Percentiles rank a stretch among this genome's conserved stretches.
phyloP scores from a whole-genome alignment of 1,140 invertebrate genomes.

The Saccostrea glomerata region DNA sequence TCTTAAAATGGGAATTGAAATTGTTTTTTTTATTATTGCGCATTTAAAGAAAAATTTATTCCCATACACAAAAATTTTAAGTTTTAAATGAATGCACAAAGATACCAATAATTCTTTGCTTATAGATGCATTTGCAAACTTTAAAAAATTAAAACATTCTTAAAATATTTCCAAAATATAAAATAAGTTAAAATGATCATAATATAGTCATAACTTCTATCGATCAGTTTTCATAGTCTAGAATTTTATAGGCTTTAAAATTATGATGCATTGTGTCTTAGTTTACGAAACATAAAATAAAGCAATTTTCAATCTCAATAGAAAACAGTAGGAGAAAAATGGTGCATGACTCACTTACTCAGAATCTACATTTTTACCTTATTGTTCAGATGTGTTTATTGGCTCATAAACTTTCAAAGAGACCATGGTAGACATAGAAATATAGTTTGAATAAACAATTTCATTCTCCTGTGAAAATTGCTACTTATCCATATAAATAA shows the following conservation, averaged over 20 bases:
- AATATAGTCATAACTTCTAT: background rate
- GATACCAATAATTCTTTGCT: no score
- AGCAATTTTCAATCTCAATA: background rate
- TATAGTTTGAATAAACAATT: conserved; percentile 25
- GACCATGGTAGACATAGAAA: background rate
- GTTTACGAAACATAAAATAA: background rate
- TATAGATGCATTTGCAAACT: no score
- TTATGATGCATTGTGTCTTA: background rate
- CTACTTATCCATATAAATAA: background rate
- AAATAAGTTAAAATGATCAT: background rate
- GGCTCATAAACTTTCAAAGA: conserved; percentile 5
- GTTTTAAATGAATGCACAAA: no score
- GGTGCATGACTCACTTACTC: background rate
- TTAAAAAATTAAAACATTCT: background rate
- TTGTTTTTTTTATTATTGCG: background rate
- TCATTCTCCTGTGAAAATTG: background rate
- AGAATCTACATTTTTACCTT: background rate
- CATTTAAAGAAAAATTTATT: background rate
- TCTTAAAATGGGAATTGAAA: background rate
- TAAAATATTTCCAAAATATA: background rate
- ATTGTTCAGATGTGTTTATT: background rate
- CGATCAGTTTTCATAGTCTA: conserved; percentile 2
- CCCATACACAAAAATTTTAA: no score
- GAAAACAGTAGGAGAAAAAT: background rate
- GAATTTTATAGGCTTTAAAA: background rate